Base-by-base conservation (phyloP, 2,888 invertebrate genomes). In the Nasonovia ribisnigri region DNA sequence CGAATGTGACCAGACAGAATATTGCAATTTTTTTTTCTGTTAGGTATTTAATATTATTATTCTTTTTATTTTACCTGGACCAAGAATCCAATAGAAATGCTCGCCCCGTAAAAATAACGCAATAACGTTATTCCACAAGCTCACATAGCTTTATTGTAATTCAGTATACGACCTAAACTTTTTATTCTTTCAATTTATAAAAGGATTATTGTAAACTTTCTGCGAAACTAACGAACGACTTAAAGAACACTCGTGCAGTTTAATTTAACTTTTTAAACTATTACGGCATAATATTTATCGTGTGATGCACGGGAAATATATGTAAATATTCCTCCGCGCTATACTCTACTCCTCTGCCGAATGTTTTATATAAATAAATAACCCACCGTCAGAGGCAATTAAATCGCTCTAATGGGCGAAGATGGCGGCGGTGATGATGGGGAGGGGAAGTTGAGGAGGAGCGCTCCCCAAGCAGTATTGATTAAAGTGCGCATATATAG, bases 211-310 rank as follows among this genome's bases (percentile, higher is more conserved):
- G 84, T 91, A 84, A 91, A 91, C 54, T 91, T 84, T 91, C 29
- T 29, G 91, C 42, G 42, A 91, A 48, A 90, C 89, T 67, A 29
- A 84, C 91, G 54, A n/a, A 91, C 57, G 13, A 86, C 54, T 84
- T 42, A 84, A 91, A 54, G 54, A 54, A 84, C 42, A 51, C 46
- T 54, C 54, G 88, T 24, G 36, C 13, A 92, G 92, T 92, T 87
- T 92, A 92, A 92, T 87, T 92, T 92, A 84, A 92, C 87, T 92
- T 87, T 92, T 92, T 60, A 20, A 92, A 92, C 92, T 88, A 92
- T 92, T 92, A 77, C 77, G 36, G 77, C 77, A 77, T 77, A 87
- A 92, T 92, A 88, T 87, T 88, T 88, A 88, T 92, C 92, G 29
- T 92, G 48, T 67, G 77, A 77, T 77, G 67, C 87, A 36, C 67